Evolutionary conservation across 2,888 invertebrate genomes (phyloP).

Genomic region (Diplolepis rosae): DNA sequence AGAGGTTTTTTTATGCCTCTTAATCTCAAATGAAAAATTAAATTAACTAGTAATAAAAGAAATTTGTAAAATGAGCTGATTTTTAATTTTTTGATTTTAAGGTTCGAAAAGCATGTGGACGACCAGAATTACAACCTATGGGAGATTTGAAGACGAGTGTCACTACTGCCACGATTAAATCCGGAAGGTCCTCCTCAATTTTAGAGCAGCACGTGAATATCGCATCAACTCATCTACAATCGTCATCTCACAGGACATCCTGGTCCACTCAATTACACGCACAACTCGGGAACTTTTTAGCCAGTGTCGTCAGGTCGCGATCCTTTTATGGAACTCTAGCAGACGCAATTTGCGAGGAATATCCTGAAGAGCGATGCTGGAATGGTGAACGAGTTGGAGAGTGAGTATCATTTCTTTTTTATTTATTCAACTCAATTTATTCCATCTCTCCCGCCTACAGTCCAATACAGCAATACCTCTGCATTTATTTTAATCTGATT

Average conservation of each 20-base stretch:
- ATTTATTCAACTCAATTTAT: neutral
- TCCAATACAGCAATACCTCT: neutral
- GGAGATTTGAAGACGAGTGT: conserved; percentile 32
- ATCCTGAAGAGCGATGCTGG: conserved; percentile 84
- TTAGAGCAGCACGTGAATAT: conserved; percentile 76
- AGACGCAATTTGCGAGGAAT: conserved; percentile 85
- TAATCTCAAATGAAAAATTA: too few species aligned
- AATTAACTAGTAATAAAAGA: too few species aligned
- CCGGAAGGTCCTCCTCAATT: conserved; percentile 69
- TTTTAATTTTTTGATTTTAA: conserved; percentile 51
- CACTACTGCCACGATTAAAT: conserved; percentile 7
- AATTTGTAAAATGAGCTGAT: neutral
- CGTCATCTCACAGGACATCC: conserved; percentile 54
- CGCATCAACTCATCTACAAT: conserved; percentile 52
- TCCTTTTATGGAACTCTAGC: conserved; percentile 90
- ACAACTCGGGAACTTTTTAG: conserved; percentile 71
- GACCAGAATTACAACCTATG: conserved; percentile 56
- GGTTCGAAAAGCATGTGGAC: conserved; percentile 69
- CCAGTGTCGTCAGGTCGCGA: conserved; percentile 77
- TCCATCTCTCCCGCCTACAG: neutral
- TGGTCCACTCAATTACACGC: conserved; percentile 69
- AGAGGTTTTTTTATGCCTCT: too few species aligned
- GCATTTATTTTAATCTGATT: neutral
- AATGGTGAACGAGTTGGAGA: conserved; percentile 86
- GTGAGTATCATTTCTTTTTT: conserved; percentile 76